Conservation (phyloP, 2,888 invertebrate genomes). For the Vandiemenella viatica region DNA sequence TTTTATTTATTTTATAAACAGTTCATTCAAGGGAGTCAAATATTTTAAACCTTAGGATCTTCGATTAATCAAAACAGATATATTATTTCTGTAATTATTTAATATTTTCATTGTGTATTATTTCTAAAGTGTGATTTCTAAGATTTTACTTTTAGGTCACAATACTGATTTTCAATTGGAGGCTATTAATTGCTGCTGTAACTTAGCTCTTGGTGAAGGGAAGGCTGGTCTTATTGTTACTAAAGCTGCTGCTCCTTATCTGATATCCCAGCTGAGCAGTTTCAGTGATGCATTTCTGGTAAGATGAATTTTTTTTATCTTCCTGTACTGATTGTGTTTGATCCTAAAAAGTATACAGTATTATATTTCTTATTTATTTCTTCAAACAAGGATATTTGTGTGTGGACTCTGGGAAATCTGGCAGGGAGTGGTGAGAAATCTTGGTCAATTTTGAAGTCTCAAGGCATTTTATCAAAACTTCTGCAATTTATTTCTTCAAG, state of each 20-base stretch:
- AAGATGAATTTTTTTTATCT: no score
- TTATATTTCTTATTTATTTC: no score
- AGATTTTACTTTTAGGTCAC: conserved; percentile 26
- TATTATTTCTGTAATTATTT: background rate
- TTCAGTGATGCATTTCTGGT: conserved; percentile 22
- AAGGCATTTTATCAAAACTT: conserved; percentile 13
- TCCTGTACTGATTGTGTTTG: no score
- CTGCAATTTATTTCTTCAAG: conserved; percentile 4
- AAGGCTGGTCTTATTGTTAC: conserved; percentile 30
- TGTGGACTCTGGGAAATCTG: conserved; percentile 16
- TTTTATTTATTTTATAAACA: no score
- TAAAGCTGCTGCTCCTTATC: conserved; percentile 35
- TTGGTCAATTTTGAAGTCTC: conserved; percentile 11
- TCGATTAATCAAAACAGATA: no score
- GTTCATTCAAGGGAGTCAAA: no score
- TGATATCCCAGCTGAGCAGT: conserved; percentile 28
- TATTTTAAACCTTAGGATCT: no score
- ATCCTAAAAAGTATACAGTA: no score
- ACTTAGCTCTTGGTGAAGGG: conserved; percentile 35
- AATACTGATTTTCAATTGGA: conserved; percentile 33
- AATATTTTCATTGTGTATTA: background rate
- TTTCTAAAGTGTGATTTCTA: background rate
- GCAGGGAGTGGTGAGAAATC: conserved; percentile 10
- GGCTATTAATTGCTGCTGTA: conserved; percentile 39
- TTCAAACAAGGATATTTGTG: conserved; percentile 16